phyloP scores from a whole-genome alignment of 2,113 vertebrate species.

The Haplotaxodon microlepis region DNA sequence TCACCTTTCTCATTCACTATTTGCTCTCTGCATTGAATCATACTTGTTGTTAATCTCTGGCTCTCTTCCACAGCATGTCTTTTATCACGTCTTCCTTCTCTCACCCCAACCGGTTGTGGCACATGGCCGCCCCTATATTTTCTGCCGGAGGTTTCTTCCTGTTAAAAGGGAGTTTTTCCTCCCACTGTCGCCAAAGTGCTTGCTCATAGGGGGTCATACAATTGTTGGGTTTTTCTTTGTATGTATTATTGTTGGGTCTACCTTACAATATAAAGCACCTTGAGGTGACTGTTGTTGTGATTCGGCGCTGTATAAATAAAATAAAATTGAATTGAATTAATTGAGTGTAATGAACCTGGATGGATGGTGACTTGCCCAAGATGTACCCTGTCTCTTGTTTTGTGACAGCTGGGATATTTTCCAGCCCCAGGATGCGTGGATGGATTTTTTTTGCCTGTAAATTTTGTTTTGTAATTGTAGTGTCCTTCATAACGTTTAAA shows the following conservation, averaged over 20 bases:
- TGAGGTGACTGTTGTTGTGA: not conserved
- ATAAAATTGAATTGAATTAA: not conserved
- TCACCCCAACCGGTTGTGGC: fast-evolving
- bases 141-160: not conserved
- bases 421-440: not conserved
- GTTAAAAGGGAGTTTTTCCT: not conserved
- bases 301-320: not conserved
- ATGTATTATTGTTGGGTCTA: not conserved
- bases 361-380: not conserved
- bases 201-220: not conserved
- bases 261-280: not conserved
- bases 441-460: not conserved
- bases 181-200: not conserved
- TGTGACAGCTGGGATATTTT: not conserved
- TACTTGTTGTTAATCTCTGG: not conserved
- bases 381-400: not conserved
- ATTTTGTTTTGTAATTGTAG: not conserved
- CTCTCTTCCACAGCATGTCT: not conserved
- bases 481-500: not conserved
- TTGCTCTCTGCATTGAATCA: not conserved
- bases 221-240: not conserved
- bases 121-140: fast-evolving
- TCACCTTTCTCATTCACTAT: not conserved
- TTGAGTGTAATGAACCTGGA: not conserved
- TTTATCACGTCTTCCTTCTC: not conserved